phyloP scores from a whole-genome alignment of 2,888 invertebrate genomes.

The Celastrina argiolus region DNA sequence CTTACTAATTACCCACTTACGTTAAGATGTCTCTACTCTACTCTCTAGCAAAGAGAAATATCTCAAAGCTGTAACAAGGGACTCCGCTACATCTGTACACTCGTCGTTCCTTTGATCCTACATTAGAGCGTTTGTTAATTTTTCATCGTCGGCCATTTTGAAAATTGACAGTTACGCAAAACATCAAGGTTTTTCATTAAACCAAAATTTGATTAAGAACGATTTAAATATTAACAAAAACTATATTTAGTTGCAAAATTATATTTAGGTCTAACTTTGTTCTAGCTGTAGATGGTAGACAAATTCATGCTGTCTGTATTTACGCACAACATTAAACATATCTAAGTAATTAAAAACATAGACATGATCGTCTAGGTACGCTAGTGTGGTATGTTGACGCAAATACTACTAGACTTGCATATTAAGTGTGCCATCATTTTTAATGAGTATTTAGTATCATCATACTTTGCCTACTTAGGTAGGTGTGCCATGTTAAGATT shows the following conservation, averaged over 20 bases:
- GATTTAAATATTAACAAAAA: too few species aligned
- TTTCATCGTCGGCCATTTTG: slow-evolving; percentile 10
- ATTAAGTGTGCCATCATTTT: background rate
- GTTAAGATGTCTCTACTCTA: slow-evolving; percentile 2
- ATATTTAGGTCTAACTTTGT: too few species aligned
- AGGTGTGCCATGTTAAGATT: background rate
- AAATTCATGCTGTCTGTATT: background rate
- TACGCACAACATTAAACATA: background rate
- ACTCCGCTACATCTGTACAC: background rate
- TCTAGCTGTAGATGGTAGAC: background rate
- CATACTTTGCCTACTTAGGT: background rate
- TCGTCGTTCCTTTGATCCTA: slow-evolving; percentile 16
- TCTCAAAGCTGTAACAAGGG: slow-evolving; percentile 19
- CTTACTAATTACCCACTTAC: slow-evolving; percentile 17
- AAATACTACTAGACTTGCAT: background rate
- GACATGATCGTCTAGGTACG: background rate
- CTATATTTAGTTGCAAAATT: too few species aligned
- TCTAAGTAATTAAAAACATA: slow-evolving; percentile 8
- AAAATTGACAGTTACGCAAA: background rate
- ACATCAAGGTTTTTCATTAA: background rate
- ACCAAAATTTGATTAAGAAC: background rate
- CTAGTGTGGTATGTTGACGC: slow-evolving; percentile 9
- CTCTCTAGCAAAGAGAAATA: too few species aligned
- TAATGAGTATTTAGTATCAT: background rate
- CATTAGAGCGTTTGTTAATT: slow-evolving; percentile 7